A percentile compares a stretch with the other conserved stretches of the same genome.
These are phyloP conservation scores for Andrena bicolor DNA, from an alignment of 2,888 invertebrate species.

Conservation along the genomic window DNA sequence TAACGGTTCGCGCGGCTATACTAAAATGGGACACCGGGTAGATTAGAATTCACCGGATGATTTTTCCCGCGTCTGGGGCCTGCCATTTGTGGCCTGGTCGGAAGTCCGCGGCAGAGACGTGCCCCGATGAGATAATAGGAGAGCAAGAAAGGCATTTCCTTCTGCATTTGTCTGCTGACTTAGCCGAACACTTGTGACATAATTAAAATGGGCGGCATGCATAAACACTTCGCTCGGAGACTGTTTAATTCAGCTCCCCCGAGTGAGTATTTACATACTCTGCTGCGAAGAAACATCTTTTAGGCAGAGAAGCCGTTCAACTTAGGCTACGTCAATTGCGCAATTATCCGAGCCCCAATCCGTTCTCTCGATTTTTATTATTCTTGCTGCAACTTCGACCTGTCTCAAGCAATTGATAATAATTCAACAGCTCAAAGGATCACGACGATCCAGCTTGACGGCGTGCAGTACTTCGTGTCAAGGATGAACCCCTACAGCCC, in stretches of 20 bases:
- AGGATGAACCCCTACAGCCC: conserved; percentile 95
- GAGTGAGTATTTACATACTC: too few species aligned
- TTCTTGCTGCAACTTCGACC: too few species aligned
- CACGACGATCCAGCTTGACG: conserved; percentile 94
- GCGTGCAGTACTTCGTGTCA: conserved; percentile 94
- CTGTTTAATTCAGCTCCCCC: too few species aligned
- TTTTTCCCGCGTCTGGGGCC: conserved; percentile 64
- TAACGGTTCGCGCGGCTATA: conserved; percentile 61
- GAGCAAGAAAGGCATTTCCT: conserved; percentile 37
- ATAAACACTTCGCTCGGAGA: too few species aligned
- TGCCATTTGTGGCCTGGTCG: conserved; percentile 76
- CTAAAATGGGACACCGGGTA: conserved; percentile 67
- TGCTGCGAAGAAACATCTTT: too few species aligned
- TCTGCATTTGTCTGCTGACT: conserved; percentile 38
- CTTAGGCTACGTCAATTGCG: too few species aligned
- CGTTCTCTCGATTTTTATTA: too few species aligned
- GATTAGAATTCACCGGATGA: conserved; percentile 76
- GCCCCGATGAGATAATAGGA: conserved; percentile 65
- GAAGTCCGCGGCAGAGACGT: conserved; percentile 75
- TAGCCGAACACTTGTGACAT: not conserved
- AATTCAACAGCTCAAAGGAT: conserved; percentile 91
- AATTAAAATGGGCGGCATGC: too few species aligned
- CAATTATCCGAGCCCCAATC: too few species aligned
- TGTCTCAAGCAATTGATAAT: not conserved
- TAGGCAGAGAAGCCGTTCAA: too few species aligned